Percentiles rank a stretch among this genome's conserved stretches.
These are phyloP conservation scores for Xanthorhoe spadicearia DNA, from an alignment of 2,888 invertebrate genomes.

Conservation along the genomic window DNA sequence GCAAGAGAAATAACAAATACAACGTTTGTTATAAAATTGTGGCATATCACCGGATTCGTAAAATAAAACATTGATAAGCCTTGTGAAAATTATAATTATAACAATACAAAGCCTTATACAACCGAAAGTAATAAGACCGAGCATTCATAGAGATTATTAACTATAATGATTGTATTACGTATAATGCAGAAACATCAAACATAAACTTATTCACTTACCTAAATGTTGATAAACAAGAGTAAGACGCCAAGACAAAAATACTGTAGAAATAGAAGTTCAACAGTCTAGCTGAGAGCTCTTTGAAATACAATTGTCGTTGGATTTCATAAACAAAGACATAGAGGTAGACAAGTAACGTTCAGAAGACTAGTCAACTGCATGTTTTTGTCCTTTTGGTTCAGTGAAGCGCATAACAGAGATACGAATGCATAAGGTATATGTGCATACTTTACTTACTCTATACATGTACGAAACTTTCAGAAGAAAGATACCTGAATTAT, in stretches of 20 bases:
- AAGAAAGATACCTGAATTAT: background rate
- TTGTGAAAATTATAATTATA: background rate
- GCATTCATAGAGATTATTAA: background rate
- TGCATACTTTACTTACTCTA: constrained; percentile 21
- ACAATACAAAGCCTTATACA: background rate
- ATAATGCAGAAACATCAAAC: background rate
- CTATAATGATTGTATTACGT: background rate
- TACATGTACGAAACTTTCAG: constrained; percentile 2
- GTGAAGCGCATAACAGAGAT: constrained; percentile 43
- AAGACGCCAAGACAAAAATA: background rate
- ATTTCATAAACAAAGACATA: constrained; percentile 38
- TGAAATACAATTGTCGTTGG: constrained; percentile 19
- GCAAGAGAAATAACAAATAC: background rate
- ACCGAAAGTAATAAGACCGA: background rate
- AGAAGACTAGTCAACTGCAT: constrained; percentile 43
- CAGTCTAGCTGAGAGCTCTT: constrained; percentile 17
- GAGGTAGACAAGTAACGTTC: constrained; percentile 37
- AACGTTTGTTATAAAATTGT: background rate
- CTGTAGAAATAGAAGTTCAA: constrained; percentile 2
- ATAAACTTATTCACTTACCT: background rate
- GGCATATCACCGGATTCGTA: background rate
- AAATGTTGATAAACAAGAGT: constrained; percentile 4
- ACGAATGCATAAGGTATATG: constrained; percentile 37
- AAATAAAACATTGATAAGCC: background rate
- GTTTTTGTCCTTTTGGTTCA: constrained; percentile 42